Evolutionary conservation across 2,888 invertebrate genomes (phyloP).

Genomic region (Thysanoteuthis rhombus): DNA sequence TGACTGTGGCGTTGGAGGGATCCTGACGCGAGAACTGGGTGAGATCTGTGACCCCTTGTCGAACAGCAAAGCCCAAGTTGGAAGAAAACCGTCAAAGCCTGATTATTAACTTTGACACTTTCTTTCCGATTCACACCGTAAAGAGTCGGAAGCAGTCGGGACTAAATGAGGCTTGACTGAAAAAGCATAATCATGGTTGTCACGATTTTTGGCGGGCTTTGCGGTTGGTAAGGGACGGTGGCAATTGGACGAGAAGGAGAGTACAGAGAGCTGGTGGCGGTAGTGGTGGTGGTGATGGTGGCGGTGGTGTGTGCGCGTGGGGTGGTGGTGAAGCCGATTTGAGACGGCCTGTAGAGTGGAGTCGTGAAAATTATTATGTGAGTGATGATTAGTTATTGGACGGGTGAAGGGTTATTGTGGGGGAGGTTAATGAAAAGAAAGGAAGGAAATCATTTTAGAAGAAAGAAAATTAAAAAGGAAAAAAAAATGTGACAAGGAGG

Average conservation of each 20-base stretch:
- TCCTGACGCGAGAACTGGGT: background rate
- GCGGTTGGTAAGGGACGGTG: background rate
- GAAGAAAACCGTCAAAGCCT: background rate
- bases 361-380: background rate
- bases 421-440: background rate
- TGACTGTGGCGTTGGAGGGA: background rate
- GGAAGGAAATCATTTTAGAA: no score
- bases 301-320: no score
- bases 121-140: background rate
- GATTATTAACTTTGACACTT: background rate
- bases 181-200: conserved; percentile 12
- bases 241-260: background rate
- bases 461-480: no score
- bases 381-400: background rate
- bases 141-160: background rate
- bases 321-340: background rate
- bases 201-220: background rate
- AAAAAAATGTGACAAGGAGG: no score
- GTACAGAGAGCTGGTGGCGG: background rate
- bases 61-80: background rate
- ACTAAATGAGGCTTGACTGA: conserved; percentile 12
- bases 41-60: background rate
- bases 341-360: background rate
- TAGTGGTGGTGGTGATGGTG: no score
- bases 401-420: no score